phyloP scores from a whole-genome alignment of 2,797 vertebrate species.

The Diceros bicornis region DNA sequence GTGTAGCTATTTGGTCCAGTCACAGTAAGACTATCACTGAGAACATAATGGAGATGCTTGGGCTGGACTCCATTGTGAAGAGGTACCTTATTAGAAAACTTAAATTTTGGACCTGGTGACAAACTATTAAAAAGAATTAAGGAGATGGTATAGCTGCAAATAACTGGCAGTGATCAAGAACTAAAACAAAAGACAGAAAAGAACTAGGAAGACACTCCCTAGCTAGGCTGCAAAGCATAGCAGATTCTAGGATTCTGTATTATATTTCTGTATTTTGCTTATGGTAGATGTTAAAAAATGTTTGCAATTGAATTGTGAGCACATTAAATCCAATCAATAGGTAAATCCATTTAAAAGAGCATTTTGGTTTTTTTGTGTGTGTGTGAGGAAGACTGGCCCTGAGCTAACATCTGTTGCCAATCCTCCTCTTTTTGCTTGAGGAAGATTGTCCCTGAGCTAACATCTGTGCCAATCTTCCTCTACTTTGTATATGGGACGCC shows the following conservation, averaged over 20 bases:
- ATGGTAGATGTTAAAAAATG: neutral
- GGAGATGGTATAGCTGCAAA: conserved; percentile 30
- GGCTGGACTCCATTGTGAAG: neutral
- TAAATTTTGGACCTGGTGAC: neutral
- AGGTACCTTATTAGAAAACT: conserved; percentile 16
- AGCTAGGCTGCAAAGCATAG: neutral
- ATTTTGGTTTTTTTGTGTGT: neutral
- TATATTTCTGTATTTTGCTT: neutral
- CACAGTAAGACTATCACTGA: neutral
- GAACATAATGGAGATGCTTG: neutral
- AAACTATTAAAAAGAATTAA: conserved; percentile 44
- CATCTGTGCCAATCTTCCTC: too few relatives aligned
- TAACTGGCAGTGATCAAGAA: conserved; percentile 4
- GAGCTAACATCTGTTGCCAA: too few relatives aligned
- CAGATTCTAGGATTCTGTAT: neutral
- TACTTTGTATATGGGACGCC: too few relatives aligned
- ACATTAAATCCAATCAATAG: neutral
- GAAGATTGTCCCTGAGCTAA: too few relatives aligned
- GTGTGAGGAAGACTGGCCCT: too few relatives aligned
- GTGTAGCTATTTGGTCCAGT: neutral
- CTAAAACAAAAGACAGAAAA: conserved; percentile 8
- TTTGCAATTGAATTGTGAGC: neutral
- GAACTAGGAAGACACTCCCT: neutral
- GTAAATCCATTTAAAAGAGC: conserved; percentile 34
- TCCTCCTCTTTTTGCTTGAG: too few relatives aligned